Evolutionary conservation across 2,797 vertebrate species (phyloP), one percentile per base, ranked within the genome.

Genomic region (Lithobates pipiens): DNA sequence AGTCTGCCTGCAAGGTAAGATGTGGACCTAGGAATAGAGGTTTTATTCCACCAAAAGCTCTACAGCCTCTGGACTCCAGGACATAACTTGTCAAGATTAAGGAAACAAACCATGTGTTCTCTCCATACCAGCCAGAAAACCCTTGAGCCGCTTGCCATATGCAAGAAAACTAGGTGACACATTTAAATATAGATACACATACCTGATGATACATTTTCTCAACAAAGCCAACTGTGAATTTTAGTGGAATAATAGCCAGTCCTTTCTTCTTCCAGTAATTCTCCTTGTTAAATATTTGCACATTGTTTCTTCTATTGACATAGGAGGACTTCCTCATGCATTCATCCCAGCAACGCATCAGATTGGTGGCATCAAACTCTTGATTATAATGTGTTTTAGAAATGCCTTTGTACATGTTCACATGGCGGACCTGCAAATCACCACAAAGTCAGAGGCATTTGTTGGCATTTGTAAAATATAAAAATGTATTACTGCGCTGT

Each of bases 221-320:
- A 0, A 82, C 23, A 34, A 97, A 94, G 2, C 94, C 96, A 0
- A 98, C 91, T 0, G 97, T 95, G 16, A 93, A 97, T 89, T 98
- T 99, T 76, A 98, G 91, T 83, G 97, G 97, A 67, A 98, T 80
- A 57, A 96, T 83, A 57, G 97, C 89, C n/a, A 97, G 88, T 23
- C 97, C 97, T 69, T 92, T 96, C 91, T 98, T 98, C 91, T 93
- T 98, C 95, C 96, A 98, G 82, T 93, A 95, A 89, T 94, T 97
- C 88, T 94, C 89, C 89, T 91, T 92, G 89, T 98, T 99, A 68
- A 97, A 97, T 83, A 90, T 91, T 8, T 88, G 80, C 0, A 91
- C 76, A 27, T 90, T 88, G n/a, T 0, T 16, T 86, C 91, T 94
- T 46, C 96, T 93, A 21, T 46, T 84, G 7, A 74, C 63, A 88